Percentiles rank a stretch among this genome's conserved stretches.
Conservation (phyloP, 30 jellyfish, hydroid and myxozoan species). For the Phacellophora camtschatica region DNA sequence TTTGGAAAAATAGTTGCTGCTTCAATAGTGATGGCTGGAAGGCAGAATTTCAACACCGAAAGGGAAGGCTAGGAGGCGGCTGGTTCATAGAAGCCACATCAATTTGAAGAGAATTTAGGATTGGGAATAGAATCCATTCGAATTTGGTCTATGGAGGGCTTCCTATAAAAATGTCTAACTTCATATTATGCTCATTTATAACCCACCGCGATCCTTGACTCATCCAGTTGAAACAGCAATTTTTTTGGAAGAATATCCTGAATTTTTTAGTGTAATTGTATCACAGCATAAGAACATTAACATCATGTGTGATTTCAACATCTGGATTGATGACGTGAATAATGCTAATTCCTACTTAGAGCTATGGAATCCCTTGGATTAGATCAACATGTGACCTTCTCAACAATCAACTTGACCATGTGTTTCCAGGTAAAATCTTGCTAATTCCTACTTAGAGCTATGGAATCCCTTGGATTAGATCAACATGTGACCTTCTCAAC, state of each 20-base stretch:
- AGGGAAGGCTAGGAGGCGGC: not conserved
- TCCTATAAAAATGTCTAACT: not conserved
- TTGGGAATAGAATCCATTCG: not conserved
- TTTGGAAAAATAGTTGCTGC: not conserved
- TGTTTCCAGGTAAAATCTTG: too few species aligned
- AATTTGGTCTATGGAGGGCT: slow-evolving; percentile 7
- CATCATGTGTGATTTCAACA: slow-evolving; percentile 2
- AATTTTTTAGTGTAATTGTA: not conserved
- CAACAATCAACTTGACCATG: not conserved
- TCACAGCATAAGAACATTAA: not conserved
- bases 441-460: slow-evolving; percentile 10
- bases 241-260: not conserved
- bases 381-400: slow-evolving; percentile 13
- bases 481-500: slow-evolving; percentile 5
- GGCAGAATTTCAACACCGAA: not conserved
- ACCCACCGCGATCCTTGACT: not conserved
- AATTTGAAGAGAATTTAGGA: not conserved
- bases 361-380: slow-evolving; percentile 19
- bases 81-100: slow-evolving; percentile 3
- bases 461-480: slow-evolving; percentile 14
- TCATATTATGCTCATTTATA: not conserved
- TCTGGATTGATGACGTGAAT: not conserved
- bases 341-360: slow-evolving; percentile 8
- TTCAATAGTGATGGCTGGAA: slow-evolving; percentile 5
- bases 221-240: not conserved